A percentile compares a stretch with the other conserved stretches of the same genome.
phyloP scores from a whole-genome alignment of 1,140 invertebrate genomes.

The Diplogasteroides magnus region DNA sequence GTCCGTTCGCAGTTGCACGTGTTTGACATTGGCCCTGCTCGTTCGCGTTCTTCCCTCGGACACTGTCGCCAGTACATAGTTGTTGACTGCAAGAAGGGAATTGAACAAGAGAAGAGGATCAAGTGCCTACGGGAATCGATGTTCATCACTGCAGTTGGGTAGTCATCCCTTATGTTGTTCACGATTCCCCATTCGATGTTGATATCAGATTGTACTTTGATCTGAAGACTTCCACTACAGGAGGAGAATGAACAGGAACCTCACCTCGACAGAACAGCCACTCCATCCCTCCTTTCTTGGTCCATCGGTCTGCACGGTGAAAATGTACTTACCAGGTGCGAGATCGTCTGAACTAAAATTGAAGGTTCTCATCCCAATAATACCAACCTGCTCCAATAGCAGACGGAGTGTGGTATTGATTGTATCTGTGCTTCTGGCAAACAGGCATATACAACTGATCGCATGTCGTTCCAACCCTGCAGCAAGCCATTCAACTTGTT shows the following conservation, averaged over 20 bases:
- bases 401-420: conserved; percentile 7
- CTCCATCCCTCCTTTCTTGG: not conserved
- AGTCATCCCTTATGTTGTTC: conserved; percentile 9
- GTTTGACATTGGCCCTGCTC: not conserved
- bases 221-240: not conserved
- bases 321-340: conserved; percentile 27
- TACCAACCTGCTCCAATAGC: conserved; percentile 11
- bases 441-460: conserved; percentile 5
- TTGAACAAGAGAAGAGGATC: not conserved
- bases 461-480: conserved; percentile 22
- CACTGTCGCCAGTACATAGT: too few relatives aligned
- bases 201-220: conserved; percentile 22
- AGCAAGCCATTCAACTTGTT: not conserved
- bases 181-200: conserved; percentile 25
- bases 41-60: too few relatives aligned
- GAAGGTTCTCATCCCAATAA: conserved; percentile 1
- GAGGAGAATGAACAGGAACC: not conserved
- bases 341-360: conserved; percentile 24
- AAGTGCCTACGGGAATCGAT: conserved; percentile 1
- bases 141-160: conserved; percentile 20
- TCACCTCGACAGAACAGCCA: not conserved
- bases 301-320: conserved; percentile 15
- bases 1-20: not conserved
- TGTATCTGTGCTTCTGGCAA: conserved; percentile 34
- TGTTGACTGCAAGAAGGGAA: not conserved